Base-by-base conservation (phyloP, 2,797 vertebrate species). In the Malacoctenus gilli region DNA sequence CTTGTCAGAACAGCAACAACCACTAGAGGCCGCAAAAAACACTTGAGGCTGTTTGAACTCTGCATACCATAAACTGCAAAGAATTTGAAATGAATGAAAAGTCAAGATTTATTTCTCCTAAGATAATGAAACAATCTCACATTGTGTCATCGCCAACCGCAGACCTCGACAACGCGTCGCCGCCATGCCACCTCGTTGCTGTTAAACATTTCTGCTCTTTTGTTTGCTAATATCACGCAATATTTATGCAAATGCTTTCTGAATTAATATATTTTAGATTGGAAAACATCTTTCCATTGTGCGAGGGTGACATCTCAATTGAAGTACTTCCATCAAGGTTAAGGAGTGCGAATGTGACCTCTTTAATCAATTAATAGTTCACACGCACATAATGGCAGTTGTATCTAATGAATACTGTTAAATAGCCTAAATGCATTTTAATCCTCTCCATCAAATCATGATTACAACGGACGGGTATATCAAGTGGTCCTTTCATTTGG, bases 401-500 rank as follows among this genome's bases (percentile, higher is more conserved):
- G 72, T 69, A 68, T 88, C 52, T 86, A 85, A 88, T 81, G 80
- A 86, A 86, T 82, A 75, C 67, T 77, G 81, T 85, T 89, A 87
- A 87, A 89, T 84, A 72, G 83, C 72, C 72, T 90, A 84, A 89
- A 87, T 86, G 85, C 74, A 60, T 82, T 87, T 84, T 87, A 75
- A 86, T 87, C 64, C 85, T 71, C 77, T 83, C 82, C 77, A 89
- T 87, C 80, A 88, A 75, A 71, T 80, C 72, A 50, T 88, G 83
- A 88, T 90, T 86, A 91, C 83, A 79, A 81, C 82, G 78, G 78
- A 80, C 79, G 85, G 78, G 80, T 79, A 83, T 82, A 84, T 89
- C 84, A 85, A 83, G 80, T 82, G 78, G 76, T 90, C 79, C 79
- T 85, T 85, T 84, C 77, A 82, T 89, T 91, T 85, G 81, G 83